Base-by-base conservation (phyloP, 2,797 vertebrate species). In the Spinus olivaceus region DNA sequence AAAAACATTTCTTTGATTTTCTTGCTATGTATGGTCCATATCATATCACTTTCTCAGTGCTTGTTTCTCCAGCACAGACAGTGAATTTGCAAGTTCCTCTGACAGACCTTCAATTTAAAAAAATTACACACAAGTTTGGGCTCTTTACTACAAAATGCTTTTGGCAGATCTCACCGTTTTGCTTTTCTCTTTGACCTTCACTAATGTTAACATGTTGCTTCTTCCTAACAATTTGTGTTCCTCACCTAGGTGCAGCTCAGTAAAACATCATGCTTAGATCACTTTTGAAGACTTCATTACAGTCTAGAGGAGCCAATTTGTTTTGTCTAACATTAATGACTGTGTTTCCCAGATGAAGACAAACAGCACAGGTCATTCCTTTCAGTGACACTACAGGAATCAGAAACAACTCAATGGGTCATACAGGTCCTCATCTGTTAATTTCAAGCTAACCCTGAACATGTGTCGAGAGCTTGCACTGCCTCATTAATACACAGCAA, bases 401-500 rank as follows among this genome's bases (percentile, higher is more conserved):
- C 72, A 73, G 67, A 70, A 92, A 63, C 12, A 73, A 53, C 19
- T 65, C 17, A 65, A 2, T 63, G n/a, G 64, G 42, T 82, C 47
- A 74, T 25, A 47, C 46, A 49, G 10, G 44, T 12, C 25, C 30
- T 64, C 46, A 70, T 69, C n/a, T 88, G 21, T 54, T 88, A 59
- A 61, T 90, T 94, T 84, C 54, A 81, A 79, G 37, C 14, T 74
- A 80, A 86, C 30, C 39, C 28, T 83, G 71, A 85, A 39, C 22
- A n/a, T 0, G 0, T 30, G 30, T 37, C 4, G 2, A 76, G n/a
- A 74, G 23, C 23, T 74, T 86, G 70, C 27, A 27, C 8, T 69
- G 70, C 28, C 63, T 89, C 1, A 3, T 79, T 84, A 90, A 37
- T 37, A 44, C 15, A 61, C 8, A 69, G 47, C 14, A 74, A 35